Percentiles rank a stretch among this genome's conserved stretches.
Conservation (phyloP, 2,888 invertebrate species). For the Laspeyria flexula region DNA sequence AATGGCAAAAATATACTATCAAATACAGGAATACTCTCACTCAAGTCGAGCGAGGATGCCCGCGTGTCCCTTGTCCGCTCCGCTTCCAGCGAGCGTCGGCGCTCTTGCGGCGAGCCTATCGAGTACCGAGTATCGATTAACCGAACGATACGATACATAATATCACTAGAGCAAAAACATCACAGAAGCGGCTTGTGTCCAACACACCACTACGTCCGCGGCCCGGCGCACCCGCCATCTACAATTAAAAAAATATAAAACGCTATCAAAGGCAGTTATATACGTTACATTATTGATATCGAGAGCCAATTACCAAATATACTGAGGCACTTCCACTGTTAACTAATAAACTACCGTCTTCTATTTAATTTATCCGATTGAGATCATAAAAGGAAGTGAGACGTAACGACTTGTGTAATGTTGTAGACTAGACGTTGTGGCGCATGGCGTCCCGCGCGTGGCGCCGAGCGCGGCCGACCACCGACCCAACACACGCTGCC, state of each 20-base stretch:
- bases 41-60: conserved; percentile 47
- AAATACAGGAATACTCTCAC: conserved; percentile 64
- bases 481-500: conserved; percentile 44
- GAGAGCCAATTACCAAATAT: conserved; percentile 62
- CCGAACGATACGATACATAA: conserved; percentile 51
- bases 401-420: conserved; percentile 44
- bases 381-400: conserved; percentile 65
- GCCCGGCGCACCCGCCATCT: conserved; percentile 61
- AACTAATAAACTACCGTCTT: conserved; percentile 50
- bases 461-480: conserved; percentile 44
- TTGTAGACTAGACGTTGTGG: conserved; percentile 56
- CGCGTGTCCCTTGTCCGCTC: no score
- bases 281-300: conserved; percentile 69
- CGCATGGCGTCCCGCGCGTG: conserved; percentile 17
- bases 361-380: conserved; percentile 50
- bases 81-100: no score
- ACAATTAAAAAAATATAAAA: conserved; percentile 81
- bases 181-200: conserved; percentile 80
- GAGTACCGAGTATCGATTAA: no score
- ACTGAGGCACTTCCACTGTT: conserved; percentile 77
- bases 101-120: no score
- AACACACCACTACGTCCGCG: conserved; percentile 59
- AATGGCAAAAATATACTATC: conserved; percentile 77
- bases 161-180: conserved; percentile 76
- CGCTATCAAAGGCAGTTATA: conserved; percentile 76